Conservation (phyloP, 23 tunicate genomes). For the Styela clava region DNA sequence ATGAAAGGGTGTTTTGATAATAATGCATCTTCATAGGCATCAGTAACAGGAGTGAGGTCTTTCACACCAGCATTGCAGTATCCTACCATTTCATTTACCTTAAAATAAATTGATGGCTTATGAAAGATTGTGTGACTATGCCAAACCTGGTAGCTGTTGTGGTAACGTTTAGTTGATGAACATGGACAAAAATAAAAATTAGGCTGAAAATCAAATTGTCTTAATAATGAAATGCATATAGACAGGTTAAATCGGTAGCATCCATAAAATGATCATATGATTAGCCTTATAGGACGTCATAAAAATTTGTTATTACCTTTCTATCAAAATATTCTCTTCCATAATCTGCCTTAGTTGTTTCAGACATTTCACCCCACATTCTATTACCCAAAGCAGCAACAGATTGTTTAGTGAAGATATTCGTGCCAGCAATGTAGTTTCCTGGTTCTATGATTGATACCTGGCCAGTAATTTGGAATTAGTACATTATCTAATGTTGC, state of each 20-base stretch:
- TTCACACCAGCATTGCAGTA: conserved; percentile 80
- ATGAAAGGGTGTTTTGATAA: conserved; percentile 57
- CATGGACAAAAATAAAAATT: conserved; percentile 1
- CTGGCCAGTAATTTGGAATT: conserved; percentile 30
- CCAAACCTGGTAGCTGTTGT: too few relatives aligned
- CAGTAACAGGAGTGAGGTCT: conserved; percentile 75
- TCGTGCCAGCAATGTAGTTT: conserved; percentile 96
- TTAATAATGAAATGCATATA: too few relatives aligned
- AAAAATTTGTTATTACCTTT: too few relatives aligned
- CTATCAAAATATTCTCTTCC: conserved; percentile 70
- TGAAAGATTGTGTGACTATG: background rate
- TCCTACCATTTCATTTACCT: conserved; percentile 69
- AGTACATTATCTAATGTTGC: too few relatives aligned
- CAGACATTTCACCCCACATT: conserved; percentile 75
- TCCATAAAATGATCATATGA: too few relatives aligned
- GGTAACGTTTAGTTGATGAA: too few relatives aligned
- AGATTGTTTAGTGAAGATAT: conserved; percentile 57
- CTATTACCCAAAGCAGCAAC: conserved; percentile 48
- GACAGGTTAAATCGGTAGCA: too few relatives aligned
- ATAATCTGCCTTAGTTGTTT: conserved; percentile 67
- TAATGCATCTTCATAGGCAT: conserved; percentile 92
- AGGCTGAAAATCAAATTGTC: conserved; percentile 1
- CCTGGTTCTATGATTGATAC: conserved; percentile 98
- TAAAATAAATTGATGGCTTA: too few relatives aligned
- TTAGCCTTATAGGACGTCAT: too few relatives aligned